phyloP scores from a whole-genome alignment of 1,140 invertebrate species.

The Macrosteles quadrilineatus region DNA sequence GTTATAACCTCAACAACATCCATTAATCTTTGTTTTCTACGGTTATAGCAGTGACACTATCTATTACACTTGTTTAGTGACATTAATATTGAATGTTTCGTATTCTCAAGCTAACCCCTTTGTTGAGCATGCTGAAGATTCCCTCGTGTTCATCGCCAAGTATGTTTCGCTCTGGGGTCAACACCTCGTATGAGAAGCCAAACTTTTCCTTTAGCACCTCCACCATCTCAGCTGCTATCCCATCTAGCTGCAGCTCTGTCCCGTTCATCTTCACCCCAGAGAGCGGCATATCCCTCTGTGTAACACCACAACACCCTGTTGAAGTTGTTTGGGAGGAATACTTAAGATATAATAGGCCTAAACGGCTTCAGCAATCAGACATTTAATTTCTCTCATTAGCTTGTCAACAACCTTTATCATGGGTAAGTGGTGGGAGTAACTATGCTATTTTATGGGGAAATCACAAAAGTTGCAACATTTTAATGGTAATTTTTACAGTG shows the following conservation, averaged over 20 bases:
- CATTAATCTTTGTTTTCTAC: no score
- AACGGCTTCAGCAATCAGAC: not conserved
- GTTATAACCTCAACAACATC: no score
- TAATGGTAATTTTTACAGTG: no score
- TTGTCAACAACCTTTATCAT: not conserved
- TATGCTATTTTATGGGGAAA: not conserved
- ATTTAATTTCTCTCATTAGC: not conserved
- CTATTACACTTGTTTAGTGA: no score
- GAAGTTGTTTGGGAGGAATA: not conserved
- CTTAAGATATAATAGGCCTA: not conserved
- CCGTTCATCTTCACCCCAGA: slow-evolving; percentile 54
- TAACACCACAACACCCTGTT: no score
- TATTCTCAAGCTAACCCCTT: slow-evolving; percentile 62
- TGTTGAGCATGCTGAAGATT: slow-evolving; percentile 59
- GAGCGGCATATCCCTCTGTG: slow-evolving; percentile 60
- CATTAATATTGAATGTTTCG: no score
- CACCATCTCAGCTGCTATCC: slow-evolving; percentile 71
- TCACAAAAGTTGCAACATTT: no score
- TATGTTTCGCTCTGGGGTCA: slow-evolving; percentile 59
- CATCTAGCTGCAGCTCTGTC: slow-evolving; percentile 61
- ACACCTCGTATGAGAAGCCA: slow-evolving; percentile 70
- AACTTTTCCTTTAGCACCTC: slow-evolving; percentile 66
- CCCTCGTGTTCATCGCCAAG: slow-evolving; percentile 59
- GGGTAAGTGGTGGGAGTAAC: no score
- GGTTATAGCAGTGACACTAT: no score